phyloP scores from a whole-genome alignment of 2,113 vertebrate genomes.

The Lepisosteus oculatus region DNA sequence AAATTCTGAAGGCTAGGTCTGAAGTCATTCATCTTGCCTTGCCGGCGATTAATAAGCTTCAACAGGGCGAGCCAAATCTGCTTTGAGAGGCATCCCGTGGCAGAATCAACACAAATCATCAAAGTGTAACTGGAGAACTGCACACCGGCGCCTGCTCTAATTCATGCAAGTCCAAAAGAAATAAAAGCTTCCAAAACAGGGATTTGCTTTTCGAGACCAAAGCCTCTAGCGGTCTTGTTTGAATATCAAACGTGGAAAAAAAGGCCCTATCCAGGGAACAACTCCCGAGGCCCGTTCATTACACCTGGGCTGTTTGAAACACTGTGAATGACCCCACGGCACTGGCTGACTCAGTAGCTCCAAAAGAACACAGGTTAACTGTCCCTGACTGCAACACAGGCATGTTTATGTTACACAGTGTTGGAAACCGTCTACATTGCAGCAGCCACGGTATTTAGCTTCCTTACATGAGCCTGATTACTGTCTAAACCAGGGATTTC shows the following conservation, averaged over 20 bases:
- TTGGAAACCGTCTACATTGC: too few relatives aligned
- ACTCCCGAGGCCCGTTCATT: background rate
- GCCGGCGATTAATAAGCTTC: too few relatives aligned
- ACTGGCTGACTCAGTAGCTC: background rate
- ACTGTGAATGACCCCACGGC: too few relatives aligned
- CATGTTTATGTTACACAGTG: too few relatives aligned
- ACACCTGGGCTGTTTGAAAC: slow-evolving; percentile 1
- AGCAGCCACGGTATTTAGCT: too few relatives aligned
- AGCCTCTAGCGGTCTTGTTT: background rate
- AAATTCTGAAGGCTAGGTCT: too few relatives aligned
- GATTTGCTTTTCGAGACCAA: slow-evolving; percentile 4
- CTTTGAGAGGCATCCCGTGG: background rate
- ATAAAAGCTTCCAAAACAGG: background rate
- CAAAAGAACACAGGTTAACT: background rate
- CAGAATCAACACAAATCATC: background rate
- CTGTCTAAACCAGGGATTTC: too few relatives aligned
- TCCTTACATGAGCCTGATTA: too few relatives aligned
- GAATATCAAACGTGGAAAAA: background rate
- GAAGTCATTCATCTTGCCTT: too few relatives aligned
- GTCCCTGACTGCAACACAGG: too few relatives aligned
- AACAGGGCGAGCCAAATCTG: background rate
- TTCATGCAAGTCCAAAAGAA: slow-evolving; percentile 6
- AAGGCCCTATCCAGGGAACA: background rate
- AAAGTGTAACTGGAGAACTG: slow-evolving; percentile 5
- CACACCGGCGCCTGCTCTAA: background rate